Base-by-base conservation (phyloP, 1,140 invertebrate species). In the Temnothorax nylanderi region DNA sequence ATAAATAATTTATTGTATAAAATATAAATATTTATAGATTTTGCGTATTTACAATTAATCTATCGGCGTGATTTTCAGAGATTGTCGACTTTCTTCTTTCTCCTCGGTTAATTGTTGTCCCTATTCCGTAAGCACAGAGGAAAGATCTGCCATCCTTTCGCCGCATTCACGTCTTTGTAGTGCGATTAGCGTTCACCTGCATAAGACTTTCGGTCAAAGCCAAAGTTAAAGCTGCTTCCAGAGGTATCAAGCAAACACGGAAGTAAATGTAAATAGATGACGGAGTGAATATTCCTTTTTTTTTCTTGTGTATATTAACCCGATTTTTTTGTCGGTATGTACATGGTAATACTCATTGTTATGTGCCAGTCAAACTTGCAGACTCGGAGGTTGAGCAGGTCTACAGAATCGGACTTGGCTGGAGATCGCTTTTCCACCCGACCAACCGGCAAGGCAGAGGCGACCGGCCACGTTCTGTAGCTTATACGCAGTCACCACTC, bases 281-380 rank as follows among this genome's bases (percentile, higher is more conserved):
- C 26, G 18, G 11, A 82, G 11, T 74, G 8, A 58, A 74, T 74
- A 56, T 82, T 37, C 16, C 41, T 16, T 32, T 72, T 74, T 21
- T 47, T 74, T 71, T 26, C 26, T 56, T 60, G 3, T 82, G 13
- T 37, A 44, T 49, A 32, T 60, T 75, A 34, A 74, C 8, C 32
- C 58, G 32, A 84, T 49, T 21, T 49, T 51, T 26, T 49, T 47
- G 18, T 62, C 56, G 67, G 78, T 81, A 81, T 81, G 78, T 81
- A 81, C 78, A 74, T 84, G 80, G n/a, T 84, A 84, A 84, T 84
- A 44, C 54, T 84, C 47, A 75, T 84, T 84, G 69, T 84, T 84
- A 84, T 84, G 80, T 84, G 54, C 80, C 80, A 84, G 80, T 84
- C 80, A 84, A 84, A 84, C 80, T 84, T 84, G 80, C 80, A 84